Evolutionary conservation across 2,888 invertebrate genomes (phyloP), one percentile per base, ranked within the genome.

Genomic region (Itoplectis maculator): DNA sequence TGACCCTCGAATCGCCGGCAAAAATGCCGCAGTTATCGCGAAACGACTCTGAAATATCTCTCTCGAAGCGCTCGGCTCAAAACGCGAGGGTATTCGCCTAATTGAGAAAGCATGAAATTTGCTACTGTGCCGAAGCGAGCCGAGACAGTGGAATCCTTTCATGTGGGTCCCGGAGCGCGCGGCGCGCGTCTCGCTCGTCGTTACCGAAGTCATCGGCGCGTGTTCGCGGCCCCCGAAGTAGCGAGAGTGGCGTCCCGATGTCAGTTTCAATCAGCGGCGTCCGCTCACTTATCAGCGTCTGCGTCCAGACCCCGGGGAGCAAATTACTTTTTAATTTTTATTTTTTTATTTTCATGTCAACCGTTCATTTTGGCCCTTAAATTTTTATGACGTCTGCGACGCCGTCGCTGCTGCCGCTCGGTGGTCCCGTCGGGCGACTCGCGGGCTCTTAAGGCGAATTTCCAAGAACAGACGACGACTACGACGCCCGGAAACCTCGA

Each of bases 131-230:
- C 59, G 69, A 75, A 82, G 78, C 40, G 69, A 51, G 40, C 68
- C 61, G 63, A 79, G 59, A 82, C 82, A 82, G 79, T 82, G 78
- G n/a, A 70, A 75, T 65, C 82, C 82, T 79, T 82, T 82, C 78
- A 82, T 82, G 66, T 29, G n/a, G 73, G 59, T 49, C 68, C 9
- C 5, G n/a, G 11, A 56, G 56, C 13, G n/a, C n/a, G n/a, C 51
- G 51, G 45, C 51, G 66, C 51, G 2, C 29, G 29, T 29, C 29
- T 29, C 29, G 29, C 42, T 65, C 45, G 15, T 18, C 51, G 42
- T 66, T 42, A 65, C 9, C 35, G 65, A 65, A 66, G 70, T 42
- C 11, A 29, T 56, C 54, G 11, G 23, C 68, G 73, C 45, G 49
- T 37, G 63, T 23, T 66, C 15, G 40, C 5, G 42, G 37, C 54